phyloP scores from a whole-genome alignment of 2,888 invertebrate genomes.

The Lymantria dispar region DNA sequence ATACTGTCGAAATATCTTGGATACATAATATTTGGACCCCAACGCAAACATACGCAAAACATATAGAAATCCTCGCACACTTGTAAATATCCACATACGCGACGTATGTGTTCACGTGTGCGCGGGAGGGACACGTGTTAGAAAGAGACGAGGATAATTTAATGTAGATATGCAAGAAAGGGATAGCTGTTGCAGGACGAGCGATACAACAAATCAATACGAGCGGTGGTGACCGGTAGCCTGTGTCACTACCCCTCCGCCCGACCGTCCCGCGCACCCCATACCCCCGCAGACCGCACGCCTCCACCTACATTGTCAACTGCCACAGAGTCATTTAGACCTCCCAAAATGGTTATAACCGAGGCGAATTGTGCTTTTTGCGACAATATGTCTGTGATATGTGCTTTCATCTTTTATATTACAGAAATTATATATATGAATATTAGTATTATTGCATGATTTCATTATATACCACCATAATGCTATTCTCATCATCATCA shows the following conservation, averaged over 20 bases:
- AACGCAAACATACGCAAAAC: slow-evolving; percentile 58
- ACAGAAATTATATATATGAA: neutral
- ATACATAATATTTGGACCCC: slow-evolving; percentile 73
- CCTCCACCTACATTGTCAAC: slow-evolving; percentile 79
- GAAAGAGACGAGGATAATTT: slow-evolving; percentile 42
- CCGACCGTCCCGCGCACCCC: slow-evolving; percentile 23
- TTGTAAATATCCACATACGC: slow-evolving; percentile 51
- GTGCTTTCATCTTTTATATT: slow-evolving; percentile 7
- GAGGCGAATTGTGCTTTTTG: slow-evolving; percentile 30
- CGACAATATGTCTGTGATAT: slow-evolving; percentile 33
- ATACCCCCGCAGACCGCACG: slow-evolving; percentile 67
- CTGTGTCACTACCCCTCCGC: slow-evolving; percentile 75
- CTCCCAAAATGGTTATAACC: slow-evolving; percentile 50
- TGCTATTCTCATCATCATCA: no score
- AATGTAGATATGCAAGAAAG: slow-evolving; percentile 53
- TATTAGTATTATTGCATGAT: slow-evolving; percentile 16
- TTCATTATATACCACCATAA: slow-evolving; percentile 11
- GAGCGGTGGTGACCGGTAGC: slow-evolving; percentile 83
- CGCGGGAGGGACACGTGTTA: slow-evolving; percentile 62
- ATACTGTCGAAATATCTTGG: slow-evolving; percentile 66
- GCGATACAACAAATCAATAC: slow-evolving; percentile 84
- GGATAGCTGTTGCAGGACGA: slow-evolving; percentile 78
- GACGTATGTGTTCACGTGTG: slow-evolving; percentile 67
- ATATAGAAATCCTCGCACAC: slow-evolving; percentile 54
- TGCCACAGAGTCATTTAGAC: slow-evolving; percentile 69